Evolutionary conservation across 1,140 invertebrate genomes (phyloP), one percentile per base, ranked within the genome.

Genomic region (Dysdera silvatica): DNA sequence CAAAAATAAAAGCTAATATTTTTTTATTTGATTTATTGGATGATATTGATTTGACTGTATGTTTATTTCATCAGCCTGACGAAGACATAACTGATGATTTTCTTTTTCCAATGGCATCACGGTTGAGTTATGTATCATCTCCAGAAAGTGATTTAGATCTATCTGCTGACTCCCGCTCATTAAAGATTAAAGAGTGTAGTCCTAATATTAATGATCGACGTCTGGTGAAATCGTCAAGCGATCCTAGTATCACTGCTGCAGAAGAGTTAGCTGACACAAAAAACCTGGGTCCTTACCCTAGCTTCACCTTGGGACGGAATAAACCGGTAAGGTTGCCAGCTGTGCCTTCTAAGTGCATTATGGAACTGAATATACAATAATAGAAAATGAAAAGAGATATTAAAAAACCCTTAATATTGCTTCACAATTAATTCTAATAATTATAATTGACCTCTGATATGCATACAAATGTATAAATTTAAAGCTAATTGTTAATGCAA

Each of bases 81-180:
- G 79, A 80, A 61, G 72, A 75, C 31, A 76, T 80, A 26, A 76
- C 79, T 40, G 82, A 84, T 65, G 93, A 98, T 82, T 94, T 97
- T 84, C 85, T 98, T 73, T 97, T 98, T 82, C 94, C 94, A 72
- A 95, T 96, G 91, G 90, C 91, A 67, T 90, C 89, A 77, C 86
- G 93, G 72, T 81, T 95, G 68, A 95, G 91, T 72, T 96, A 95
- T 80, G 92, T 91, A 66, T 94, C 90, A 71, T 94, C 91, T 72
- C 91, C 91, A 68, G 93, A 96, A 79, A 94, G 88, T 74, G 93
- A 97, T 78, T 81, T 91, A 73, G 92, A 95, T 79, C 81, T 89
- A 70, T 87, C 86, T 74, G 85, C 87, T 61, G 73, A 75, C 40
- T 55, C 63, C 6, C 55, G 66, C n/a, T 52, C 63, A 10, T 43